Conservation (phyloP, 2,888 invertebrate species). For the Congeria kusceri region DNA sequence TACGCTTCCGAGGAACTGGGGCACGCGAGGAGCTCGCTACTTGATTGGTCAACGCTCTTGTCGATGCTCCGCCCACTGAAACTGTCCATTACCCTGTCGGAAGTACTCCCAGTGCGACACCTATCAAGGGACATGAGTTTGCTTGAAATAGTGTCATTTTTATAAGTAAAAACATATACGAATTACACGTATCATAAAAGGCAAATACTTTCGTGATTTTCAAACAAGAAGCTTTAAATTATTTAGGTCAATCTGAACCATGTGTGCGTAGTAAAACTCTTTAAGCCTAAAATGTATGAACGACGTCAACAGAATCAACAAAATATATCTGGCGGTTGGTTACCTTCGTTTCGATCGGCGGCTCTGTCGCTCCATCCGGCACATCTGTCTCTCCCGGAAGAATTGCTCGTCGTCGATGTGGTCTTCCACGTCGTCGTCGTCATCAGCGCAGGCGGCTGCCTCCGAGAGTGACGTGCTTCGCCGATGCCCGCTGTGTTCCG, state of each 20-base stretch:
- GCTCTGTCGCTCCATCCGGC: slow-evolving; percentile 51
- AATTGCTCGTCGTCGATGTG: slow-evolving; percentile 56
- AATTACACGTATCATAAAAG: too few relatives aligned
- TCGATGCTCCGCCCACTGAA: background rate
- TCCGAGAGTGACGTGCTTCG: slow-evolving; percentile 33
- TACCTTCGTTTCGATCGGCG: slow-evolving; percentile 40
- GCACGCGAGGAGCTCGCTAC: slow-evolving; percentile 9
- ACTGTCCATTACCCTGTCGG: background rate
- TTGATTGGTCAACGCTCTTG: slow-evolving; percentile 11
- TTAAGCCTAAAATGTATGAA: too few relatives aligned
- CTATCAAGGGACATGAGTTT: too few relatives aligned
- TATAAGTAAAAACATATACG: too few relatives aligned
- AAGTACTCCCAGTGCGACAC: background rate
- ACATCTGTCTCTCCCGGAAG: slow-evolving; percentile 50
- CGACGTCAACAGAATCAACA: too few relatives aligned
- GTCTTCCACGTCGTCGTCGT: slow-evolving; percentile 38
- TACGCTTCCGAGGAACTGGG: slow-evolving; percentile 26
- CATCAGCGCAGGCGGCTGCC: background rate
- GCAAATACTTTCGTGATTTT: too few relatives aligned
- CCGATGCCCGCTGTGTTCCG: slow-evolving; percentile 15
- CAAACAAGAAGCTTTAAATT: too few relatives aligned
- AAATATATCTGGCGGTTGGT: background rate
- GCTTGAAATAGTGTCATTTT: too few relatives aligned
- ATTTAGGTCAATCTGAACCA: too few relatives aligned
- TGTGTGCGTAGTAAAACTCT: too few relatives aligned